A percentile compares a stretch with the other conserved stretches of the same genome.
These are phyloP conservation scores for Oscheius myriophilus DNA, from an alignment of 2,888 invertebrate genomes.

Conservation along the genomic window DNA sequence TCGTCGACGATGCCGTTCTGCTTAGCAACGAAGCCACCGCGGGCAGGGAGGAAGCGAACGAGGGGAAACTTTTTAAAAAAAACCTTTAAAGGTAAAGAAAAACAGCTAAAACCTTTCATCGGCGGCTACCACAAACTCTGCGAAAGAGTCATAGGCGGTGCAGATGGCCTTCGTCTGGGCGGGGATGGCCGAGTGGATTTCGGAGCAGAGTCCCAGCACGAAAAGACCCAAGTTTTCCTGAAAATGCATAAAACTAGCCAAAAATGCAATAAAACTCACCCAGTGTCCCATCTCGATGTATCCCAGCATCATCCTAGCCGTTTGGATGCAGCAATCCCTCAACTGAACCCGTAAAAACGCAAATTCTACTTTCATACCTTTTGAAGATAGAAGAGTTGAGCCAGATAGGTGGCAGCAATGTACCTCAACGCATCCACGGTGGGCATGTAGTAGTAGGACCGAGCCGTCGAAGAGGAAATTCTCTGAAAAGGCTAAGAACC, in stretches of 20 bases:
- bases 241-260: background rate
- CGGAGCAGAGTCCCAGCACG: conserved; percentile 38
- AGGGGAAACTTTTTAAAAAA: conserved; percentile 37
- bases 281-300: conserved; percentile 30
- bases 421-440: conserved; percentile 26
- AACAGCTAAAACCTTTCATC: conserved; percentile 21
- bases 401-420: conserved; percentile 33
- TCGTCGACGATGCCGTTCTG: conserved; percentile 1
- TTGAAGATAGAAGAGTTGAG: conserved; percentile 32
- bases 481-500: background rate
- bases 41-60: conserved; percentile 1
- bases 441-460: conserved; percentile 26
- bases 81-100: background rate
- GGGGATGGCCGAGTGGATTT: conserved; percentile 30
- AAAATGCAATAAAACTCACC: conserved; percentile 9
- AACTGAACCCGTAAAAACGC: conserved; percentile 13
- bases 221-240: conserved; percentile 31
- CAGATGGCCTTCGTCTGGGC: conserved; percentile 31
- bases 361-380: conserved; percentile 12
- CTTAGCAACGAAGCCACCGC: conserved; percentile 25
- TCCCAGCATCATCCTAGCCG: conserved; percentile 16
- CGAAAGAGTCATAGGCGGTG: conserved; percentile 30
- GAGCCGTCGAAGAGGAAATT: conserved; percentile 13
- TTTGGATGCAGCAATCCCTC: conserved; percentile 11
- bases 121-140: conserved; percentile 20